A percentile compares a stretch with the other conserved stretches of the same genome.
Evolutionary conservation across 2,113 vertebrate species (phyloP).

Genomic region (Mustela nigripes): DNA sequence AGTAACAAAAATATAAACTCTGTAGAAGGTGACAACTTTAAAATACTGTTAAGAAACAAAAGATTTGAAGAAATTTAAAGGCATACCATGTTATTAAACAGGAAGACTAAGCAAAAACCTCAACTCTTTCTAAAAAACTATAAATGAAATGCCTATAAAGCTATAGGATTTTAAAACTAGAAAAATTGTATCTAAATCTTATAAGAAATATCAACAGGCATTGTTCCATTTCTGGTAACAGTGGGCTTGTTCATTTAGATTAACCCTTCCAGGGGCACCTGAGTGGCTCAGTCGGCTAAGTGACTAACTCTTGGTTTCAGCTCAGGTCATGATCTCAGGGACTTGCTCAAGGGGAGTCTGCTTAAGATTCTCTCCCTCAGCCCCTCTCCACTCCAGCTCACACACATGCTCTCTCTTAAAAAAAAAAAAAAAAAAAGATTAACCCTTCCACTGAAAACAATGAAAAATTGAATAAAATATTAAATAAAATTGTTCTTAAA

Average conservation of each 20-base stretch:
- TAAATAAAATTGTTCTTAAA: constrained; percentile 43
- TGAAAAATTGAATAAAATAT: background rate
- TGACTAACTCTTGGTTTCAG: background rate
- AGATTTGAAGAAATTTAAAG: background rate
- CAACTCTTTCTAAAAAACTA: background rate
- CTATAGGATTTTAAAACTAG: background rate
- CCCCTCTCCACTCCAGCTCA: background rate
- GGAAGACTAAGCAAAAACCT: background rate
- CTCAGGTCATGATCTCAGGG: background rate
- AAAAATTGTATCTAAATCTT: constrained; percentile 10
- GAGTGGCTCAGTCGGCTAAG: background rate
- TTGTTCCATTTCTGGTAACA: constrained; percentile 15
- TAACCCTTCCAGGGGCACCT: background rate
- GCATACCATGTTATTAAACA: background rate
- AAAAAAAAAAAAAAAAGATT: background rate
- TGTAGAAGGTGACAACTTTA: constrained; percentile 17
- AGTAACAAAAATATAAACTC: background rate
- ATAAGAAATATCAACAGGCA: background rate
- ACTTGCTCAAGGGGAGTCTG: background rate
- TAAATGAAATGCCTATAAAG: constrained; percentile 11
- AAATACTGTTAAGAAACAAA: constrained; percentile 34
- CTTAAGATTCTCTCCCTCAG: background rate
- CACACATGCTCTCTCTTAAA: background rate
- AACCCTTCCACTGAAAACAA: background rate
- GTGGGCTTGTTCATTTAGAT: background rate